A percentile compares a stretch with the other conserved stretches of the same genome.
phyloP scores from a whole-genome alignment of 2,797 vertebrate species.

The Phoeniculus purpureus region DNA sequence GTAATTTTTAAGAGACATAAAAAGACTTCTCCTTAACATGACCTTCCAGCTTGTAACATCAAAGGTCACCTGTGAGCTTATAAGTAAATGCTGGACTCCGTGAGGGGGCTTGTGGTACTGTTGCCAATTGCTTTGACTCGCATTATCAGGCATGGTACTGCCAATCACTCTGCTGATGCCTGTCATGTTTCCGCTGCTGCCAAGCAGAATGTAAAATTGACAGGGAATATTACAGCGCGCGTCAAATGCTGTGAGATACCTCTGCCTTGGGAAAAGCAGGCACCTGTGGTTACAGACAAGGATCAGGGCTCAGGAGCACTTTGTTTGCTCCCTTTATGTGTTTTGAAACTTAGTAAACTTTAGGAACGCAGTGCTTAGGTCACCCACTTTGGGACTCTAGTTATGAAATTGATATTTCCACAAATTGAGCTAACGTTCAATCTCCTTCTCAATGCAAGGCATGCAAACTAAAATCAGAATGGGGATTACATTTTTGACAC shows the following conservation, averaged over 20 bases:
- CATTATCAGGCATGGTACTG: slow-evolving; percentile 72
- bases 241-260: slow-evolving; percentile 61
- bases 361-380: not conserved
- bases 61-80: slow-evolving; percentile 62
- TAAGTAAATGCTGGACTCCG: slow-evolving; percentile 54
- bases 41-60: slow-evolving; percentile 52
- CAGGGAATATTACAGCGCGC: slow-evolving; percentile 56
- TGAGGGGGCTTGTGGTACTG: slow-evolving; percentile 39
- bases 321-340: slow-evolving; percentile 13
- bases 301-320: slow-evolving; percentile 49
- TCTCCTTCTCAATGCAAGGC: not conserved
- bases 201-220: slow-evolving; percentile 73
- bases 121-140: slow-evolving; percentile 70
- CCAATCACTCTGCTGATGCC: slow-evolving; percentile 72
- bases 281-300: slow-evolving; percentile 69
- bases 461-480: slow-evolving; percentile 48
- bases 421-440: not conserved
- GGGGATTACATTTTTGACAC: slow-evolving; percentile 41
- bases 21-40: not conserved
- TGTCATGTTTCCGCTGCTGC: slow-evolving; percentile 67
- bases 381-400: not conserved
- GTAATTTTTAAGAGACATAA: not conserved
- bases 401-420: slow-evolving; percentile 46
- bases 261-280: slow-evolving; percentile 63
- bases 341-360: slow-evolving; percentile 18